phyloP scores from a whole-genome alignment of 2,797 vertebrate genomes.

The Hoplostethus mediterraneus region DNA sequence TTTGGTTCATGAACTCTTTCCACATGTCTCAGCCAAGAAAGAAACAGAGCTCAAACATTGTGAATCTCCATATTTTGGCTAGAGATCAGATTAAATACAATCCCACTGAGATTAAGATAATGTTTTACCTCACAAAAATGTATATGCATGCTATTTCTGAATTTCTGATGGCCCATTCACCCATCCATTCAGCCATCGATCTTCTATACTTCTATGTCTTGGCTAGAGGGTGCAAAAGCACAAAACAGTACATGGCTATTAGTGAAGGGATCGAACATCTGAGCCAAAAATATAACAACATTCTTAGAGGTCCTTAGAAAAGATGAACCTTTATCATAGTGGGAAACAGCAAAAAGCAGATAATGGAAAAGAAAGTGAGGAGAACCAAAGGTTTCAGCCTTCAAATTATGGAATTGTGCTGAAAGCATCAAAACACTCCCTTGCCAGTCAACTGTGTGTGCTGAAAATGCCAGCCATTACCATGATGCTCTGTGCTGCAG shows the following conservation, averaged over 20 bases:
- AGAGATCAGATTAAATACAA: no score
- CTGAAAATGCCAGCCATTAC: conserved; percentile 8
- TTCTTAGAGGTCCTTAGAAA: background rate
- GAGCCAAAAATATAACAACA: background rate
- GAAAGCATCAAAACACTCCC: conserved; percentile 3
- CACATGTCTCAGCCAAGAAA: no score
- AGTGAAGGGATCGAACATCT: background rate
- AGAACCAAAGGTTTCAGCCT: background rate
- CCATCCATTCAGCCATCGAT: background rate
- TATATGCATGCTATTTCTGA: background rate
- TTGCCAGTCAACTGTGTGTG: background rate
- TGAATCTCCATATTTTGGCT: no score
- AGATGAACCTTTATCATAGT: background rate
- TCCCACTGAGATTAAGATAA: no score
- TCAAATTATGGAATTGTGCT: conserved; percentile 12
- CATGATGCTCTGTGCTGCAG: background rate
- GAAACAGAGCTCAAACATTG: no score
- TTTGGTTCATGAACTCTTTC: background rate
- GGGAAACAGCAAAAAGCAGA: background rate
- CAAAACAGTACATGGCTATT: background rate
- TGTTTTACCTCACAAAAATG: no score
- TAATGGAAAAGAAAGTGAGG: background rate
- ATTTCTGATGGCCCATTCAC: background rate
- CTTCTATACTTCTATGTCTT: background rate
- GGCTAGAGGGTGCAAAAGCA: background rate